Base-by-base conservation (phyloP, 2,797 vertebrate species). In the Silurus aristotelis region DNA sequence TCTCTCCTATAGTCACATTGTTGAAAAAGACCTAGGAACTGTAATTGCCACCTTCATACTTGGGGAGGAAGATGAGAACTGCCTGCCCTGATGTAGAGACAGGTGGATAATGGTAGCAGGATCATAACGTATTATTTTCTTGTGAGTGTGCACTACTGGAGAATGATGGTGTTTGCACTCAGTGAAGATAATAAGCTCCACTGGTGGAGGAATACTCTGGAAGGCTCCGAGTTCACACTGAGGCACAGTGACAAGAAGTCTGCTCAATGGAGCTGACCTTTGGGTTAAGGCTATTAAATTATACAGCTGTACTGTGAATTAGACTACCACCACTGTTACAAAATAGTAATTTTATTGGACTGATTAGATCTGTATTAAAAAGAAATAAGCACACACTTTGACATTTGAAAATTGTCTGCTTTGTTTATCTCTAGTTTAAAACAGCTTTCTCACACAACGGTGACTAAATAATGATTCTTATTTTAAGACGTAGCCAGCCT, bases 401-500 rank as follows among this genome's bases (percentile, higher is more conserved):
- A 85, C 10, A 70, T 89, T 86, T 63, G 12, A 72, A 84, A 72
- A 48, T 43, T 61, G 66, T 10, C 88, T 90, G 88, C 88, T 90
- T 92, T 92, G 90, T 93, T 92, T 91, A 90, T 89, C 85, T 90
- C 72, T 87, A 84, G 84, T 90, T 87, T 77, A 82, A 85, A 89
- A 83, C 84, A 46, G 77, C 84, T 73, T 82, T 85, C 70, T 27
- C 80, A 75, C 78, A 84, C 84, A 79, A 56, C 87, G 77, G 56
- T 78, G 85, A 83, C 80, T 31, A 61, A 91, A 86, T 83, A 87
- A 68, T 52, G 55, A 38, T 52, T 85, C 66, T 52, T 82, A 68
- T 84, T 83, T 83, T 87, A 72, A 82, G 66, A 82, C 12, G 7
- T 60, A 60, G 81, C 31, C 31, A 56, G 55, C 55, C 3, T 55